Evolutionary conservation across 2,113 vertebrate species (phyloP), one percentile per base, ranked within the genome.

Genomic region (Chionomys nivalis): DNA sequence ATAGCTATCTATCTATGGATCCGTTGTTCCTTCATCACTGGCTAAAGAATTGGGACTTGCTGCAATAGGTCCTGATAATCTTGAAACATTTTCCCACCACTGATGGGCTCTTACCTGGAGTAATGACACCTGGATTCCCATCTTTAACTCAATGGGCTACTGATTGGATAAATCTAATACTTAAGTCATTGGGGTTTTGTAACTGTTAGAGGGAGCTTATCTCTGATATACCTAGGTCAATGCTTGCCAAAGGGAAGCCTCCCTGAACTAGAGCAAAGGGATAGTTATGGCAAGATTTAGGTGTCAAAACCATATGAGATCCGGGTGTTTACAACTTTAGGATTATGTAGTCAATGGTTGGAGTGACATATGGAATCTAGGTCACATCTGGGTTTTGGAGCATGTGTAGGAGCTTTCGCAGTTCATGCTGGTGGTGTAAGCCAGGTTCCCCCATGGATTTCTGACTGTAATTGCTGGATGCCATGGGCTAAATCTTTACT

Each of bases 351-450:
- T 73, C 19, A 86, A 31, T 21, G 36, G 28, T 47, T 9, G 0
- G 72, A 44, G 24, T 19, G 42, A 88, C 13, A 3, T 26, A 33
- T 4, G 7, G 39, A 63, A 44, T 52, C 10, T 14, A 73, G 91
- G 44, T 82, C 39, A 73, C 8, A 49, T 52, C 42, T 72, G n/a
- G 42, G 13, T 63, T 77, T 24, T 65, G 28, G 8, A 31, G 3
- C 7, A 14, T 7, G 0, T n/a, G 42, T 81, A 21, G 24, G 0
- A 55, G 42, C 11, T 31, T 1, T 33, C 0, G 24, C 47, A 24
- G 61, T 36, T 36, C 17, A 9, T 31, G 39, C 21, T 47, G 70
- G 21, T 19, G 31, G 66, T 19, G 16, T 44, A 11, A 13, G 16
- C 42, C 3, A 8, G 1, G 7, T 44, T 16, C 49, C 7, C 26